A percentile compares a stretch with the other conserved stretches of the same genome.
phyloP scores from a whole-genome alignment of 2,113 vertebrate species.

The Andinoacara biseriatus region DNA sequence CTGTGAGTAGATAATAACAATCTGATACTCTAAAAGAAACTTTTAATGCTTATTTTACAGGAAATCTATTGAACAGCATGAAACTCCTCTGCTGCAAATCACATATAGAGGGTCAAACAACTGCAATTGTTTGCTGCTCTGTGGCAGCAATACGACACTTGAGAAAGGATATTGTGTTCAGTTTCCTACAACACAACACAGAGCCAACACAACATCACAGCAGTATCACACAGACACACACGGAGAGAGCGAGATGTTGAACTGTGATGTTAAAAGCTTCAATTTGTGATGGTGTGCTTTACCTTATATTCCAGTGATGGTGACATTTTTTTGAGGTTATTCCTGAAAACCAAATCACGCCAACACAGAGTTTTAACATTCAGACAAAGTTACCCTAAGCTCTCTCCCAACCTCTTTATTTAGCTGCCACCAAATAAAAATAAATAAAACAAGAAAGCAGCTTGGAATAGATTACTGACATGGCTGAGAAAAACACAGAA shows the following conservation, averaged over 20 bases:
- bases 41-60: not conserved
- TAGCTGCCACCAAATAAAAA: slow-evolving; percentile 36
- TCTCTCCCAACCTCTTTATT: slow-evolving; percentile 53
- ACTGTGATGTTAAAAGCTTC: not conserved
- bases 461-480: slow-evolving; percentile 7
- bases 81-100: not conserved
- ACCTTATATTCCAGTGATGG: not conserved
- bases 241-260: not conserved
- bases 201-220: slow-evolving; percentile 12
- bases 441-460: slow-evolving; percentile 21
- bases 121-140: slow-evolving; percentile 18
- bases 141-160: not conserved
- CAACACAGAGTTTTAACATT: not conserved
- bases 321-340: not conserved
- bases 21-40: not conserved
- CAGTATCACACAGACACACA: not conserved
- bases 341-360: not conserved
- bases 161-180: slow-evolving; percentile 39
- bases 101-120: slow-evolving; percentile 33
- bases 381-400: slow-evolving; percentile 6
- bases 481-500: not conserved
- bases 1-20: not conserved
- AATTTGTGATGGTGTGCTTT: not conserved
- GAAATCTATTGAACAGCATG: not conserved
- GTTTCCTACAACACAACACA: slow-evolving; percentile 22